Conservation (phyloP, 2,888 invertebrate species). For the Serrognathus titanus region DNA sequence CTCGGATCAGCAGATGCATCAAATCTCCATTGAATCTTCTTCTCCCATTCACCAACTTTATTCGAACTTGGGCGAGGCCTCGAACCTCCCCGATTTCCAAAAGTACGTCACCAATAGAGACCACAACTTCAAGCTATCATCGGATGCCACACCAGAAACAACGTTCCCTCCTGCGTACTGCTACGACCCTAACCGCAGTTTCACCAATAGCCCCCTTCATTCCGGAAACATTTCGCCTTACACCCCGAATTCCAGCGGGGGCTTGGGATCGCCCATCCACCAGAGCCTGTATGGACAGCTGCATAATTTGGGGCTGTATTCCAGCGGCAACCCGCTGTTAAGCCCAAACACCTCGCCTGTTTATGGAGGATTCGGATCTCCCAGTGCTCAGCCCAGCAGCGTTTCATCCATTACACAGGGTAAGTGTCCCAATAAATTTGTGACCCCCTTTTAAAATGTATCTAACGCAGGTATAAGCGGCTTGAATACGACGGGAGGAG, state of each 20-base stretch:
- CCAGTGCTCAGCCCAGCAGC: constrained; percentile 34
- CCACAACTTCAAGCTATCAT: constrained; percentile 16
- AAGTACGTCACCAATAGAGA: constrained; percentile 21
- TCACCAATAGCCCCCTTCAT: constrained; percentile 33
- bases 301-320: constrained; percentile 38
- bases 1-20: constrained; percentile 37
- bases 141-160: constrained; percentile 28
- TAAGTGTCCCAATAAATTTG: constrained; percentile 24
- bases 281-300: constrained; percentile 37
- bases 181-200: constrained; percentile 29
- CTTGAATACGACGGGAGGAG: constrained; percentile 62
- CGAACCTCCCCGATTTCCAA: constrained; percentile 53
- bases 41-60: constrained; percentile 61
- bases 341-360: constrained; percentile 41
- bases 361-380: constrained; percentile 33
- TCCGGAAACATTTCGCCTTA: constrained; percentile 37
- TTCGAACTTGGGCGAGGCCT: constrained; percentile 12
- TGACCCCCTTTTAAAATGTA: background rate
- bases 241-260: constrained; percentile 39
- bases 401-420: constrained; percentile 59
- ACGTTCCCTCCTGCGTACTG: constrained; percentile 17
- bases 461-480: constrained; percentile 64
- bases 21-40: constrained; percentile 41
- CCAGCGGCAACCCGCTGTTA: constrained; percentile 36
- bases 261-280: constrained; percentile 37